Evolutionary conservation across 2,113 vertebrate species (phyloP), one percentile per base, ranked within the genome.

Genomic region (Heptranchias perlo): DNA sequence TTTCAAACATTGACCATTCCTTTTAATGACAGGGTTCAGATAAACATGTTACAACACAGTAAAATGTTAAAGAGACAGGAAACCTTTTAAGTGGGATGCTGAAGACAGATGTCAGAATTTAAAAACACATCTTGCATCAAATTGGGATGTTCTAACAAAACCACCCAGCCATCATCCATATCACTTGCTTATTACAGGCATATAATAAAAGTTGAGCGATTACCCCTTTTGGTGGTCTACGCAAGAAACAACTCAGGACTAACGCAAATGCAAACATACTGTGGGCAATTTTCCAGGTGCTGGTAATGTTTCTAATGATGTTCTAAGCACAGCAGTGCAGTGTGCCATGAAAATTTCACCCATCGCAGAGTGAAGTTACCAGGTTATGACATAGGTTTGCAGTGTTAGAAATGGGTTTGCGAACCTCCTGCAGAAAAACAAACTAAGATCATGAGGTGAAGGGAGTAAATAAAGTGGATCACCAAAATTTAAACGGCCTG

Each of bases 101-200:
- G 44, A 95, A 69, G 94, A 52, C 64, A 95, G 44, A 92, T 69
- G 39, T 52, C 64, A 95, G 94, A 95, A 47, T 54, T 94, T 47
- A 31, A n/a, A 67, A 69, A 69, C 13, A 69, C 35, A 49, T 67
- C 39, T 95, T 95, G 39, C 18, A 14, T 28, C 47, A 58, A 67
- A 52, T 25, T 95, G 23, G 64, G 94, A 95, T 52, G 64, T 69
- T 69, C 94, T 95, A 69, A 95, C 93, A 94, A 94, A 94, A 21
- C 44, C 54, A 39, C 13, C 54, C 16, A 58, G 3, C 89, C 35
- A 5, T 58, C 52, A 93, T 21, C 58, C 28, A 31, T 28, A 47
- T 61, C 18, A 67, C 25, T 65, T 91, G 52, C 4, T 91, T 94
- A 67, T 25, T 67, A 44, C 21, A 65, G 93, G 35, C 23, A 31